Evolutionary conservation across 2,888 invertebrate genomes (phyloP).

Genomic region (Aspidiotus rigidus): DNA sequence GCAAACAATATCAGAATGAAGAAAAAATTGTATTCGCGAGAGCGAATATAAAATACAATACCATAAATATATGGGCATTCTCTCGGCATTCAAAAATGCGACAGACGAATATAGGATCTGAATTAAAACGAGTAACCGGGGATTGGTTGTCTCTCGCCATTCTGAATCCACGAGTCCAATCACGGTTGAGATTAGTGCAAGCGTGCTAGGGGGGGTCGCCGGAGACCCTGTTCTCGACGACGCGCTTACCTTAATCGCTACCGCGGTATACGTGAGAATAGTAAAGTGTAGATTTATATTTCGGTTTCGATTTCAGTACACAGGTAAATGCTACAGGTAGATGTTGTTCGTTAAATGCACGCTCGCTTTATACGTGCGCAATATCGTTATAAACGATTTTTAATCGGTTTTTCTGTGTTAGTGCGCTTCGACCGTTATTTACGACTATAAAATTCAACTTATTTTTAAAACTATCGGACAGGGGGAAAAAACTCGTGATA

Average conservation of each 20-base stretch:
- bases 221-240: neutral
- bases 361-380: no score
- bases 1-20: no score
- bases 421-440: no score
- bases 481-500: no score
- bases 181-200: slow-evolving; percentile 1
- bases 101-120: neutral
- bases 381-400: no score
- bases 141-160: slow-evolving; percentile 4
- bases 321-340: slow-evolving; percentile 3
- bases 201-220: neutral
- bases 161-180: neutral
- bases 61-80: no score
- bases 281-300: neutral
- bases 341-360: neutral
- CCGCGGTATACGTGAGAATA: neutral
- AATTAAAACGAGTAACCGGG: neutral
- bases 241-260: neutral
- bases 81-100: neutral
- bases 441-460: no score
- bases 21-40: no score
- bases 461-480: no score
- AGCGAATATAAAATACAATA: no score
- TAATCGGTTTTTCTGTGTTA: no score
- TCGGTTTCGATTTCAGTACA: slow-evolving; percentile 2